Conservation (phyloP, 2,888 invertebrate genomes). For the Athalia circularis region DNA sequence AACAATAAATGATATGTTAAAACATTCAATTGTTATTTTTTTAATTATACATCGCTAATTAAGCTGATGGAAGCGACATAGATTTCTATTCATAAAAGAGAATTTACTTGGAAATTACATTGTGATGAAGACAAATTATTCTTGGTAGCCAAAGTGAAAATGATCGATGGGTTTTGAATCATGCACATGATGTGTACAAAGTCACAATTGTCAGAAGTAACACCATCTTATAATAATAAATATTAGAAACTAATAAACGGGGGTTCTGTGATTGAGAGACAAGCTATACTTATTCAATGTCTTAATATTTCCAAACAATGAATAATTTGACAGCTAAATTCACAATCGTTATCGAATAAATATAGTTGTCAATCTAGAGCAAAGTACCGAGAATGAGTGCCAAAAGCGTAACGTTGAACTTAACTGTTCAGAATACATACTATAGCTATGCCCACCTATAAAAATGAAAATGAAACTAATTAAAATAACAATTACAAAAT, state of each 20-base stretch:
- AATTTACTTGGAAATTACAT: no score
- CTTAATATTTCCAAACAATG: background rate
- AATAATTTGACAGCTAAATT: background rate
- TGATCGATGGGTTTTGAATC: background rate
- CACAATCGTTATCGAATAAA: slow-evolving; percentile 1
- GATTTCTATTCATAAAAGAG: no score
- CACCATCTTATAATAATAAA: background rate
- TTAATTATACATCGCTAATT: no score
- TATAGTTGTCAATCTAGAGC: slow-evolving; percentile 22
- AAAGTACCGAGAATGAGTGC: slow-evolving; percentile 49
- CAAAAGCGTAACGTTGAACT: slow-evolving; percentile 60
- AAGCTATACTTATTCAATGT: slow-evolving; percentile 20
- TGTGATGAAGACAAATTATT: background rate
- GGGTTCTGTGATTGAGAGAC: background rate
- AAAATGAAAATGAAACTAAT: slow-evolving; percentile 41
- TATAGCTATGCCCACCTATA: slow-evolving; percentile 66
- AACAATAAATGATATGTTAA: no score
- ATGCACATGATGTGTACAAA: slow-evolving; percentile 8
- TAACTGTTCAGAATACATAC: slow-evolving; percentile 65
- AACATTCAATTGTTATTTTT: no score
- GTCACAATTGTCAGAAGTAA: background rate
- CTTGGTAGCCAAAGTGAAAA: background rate
- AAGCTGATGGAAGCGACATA: no score
- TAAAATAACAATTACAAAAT: slow-evolving; percentile 1
- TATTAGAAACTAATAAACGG: background rate